Evolutionary conservation across 2,113 vertebrate species (phyloP).

Genomic region (Hymenochirus boettgeri): DNA sequence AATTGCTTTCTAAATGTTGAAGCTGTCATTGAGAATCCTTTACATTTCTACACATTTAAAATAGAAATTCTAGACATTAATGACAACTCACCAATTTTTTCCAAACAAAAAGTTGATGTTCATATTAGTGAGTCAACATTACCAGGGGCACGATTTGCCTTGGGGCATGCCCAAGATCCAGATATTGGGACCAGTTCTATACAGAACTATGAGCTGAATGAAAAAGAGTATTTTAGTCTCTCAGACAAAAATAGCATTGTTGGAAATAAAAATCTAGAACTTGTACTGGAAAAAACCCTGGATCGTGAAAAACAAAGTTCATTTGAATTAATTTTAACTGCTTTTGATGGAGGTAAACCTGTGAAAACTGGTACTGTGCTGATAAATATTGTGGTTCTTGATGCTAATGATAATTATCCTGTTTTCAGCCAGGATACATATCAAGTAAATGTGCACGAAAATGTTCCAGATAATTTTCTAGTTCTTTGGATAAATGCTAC

Average conservation of each 20-base stretch:
- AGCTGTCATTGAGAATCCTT: slow-evolving; percentile 50
- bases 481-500: slow-evolving; percentile 55
- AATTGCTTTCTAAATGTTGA: slow-evolving; percentile 52
- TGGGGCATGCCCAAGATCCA: slow-evolving; percentile 47
- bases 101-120: slow-evolving; percentile 47
- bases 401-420: slow-evolving; percentile 50
- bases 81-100: slow-evolving; percentile 58
- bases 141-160: slow-evolving; percentile 38
- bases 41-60: slow-evolving; percentile 50
- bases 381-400: slow-evolving; percentile 48
- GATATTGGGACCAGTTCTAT: slow-evolving; percentile 44
- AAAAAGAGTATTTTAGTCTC: slow-evolving; percentile 34
- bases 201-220: slow-evolving; percentile 43
- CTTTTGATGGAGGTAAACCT: slow-evolving; percentile 39
- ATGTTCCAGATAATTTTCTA: slow-evolving; percentile 14
- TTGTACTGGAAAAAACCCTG: slow-evolving; percentile 42
- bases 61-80: slow-evolving; percentile 56
- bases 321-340: slow-evolving; percentile 36
- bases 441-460: slow-evolving; percentile 16
- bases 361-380: slow-evolving; percentile 41
- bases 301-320: slow-evolving; percentile 43
- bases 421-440: slow-evolving; percentile 26
- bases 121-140: slow-evolving; percentile 44
- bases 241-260: slow-evolving; percentile 37
- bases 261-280: slow-evolving; percentile 48